phyloP scores from a whole-genome alignment of 2,888 invertebrate species.

The Apeira syringaria region DNA sequence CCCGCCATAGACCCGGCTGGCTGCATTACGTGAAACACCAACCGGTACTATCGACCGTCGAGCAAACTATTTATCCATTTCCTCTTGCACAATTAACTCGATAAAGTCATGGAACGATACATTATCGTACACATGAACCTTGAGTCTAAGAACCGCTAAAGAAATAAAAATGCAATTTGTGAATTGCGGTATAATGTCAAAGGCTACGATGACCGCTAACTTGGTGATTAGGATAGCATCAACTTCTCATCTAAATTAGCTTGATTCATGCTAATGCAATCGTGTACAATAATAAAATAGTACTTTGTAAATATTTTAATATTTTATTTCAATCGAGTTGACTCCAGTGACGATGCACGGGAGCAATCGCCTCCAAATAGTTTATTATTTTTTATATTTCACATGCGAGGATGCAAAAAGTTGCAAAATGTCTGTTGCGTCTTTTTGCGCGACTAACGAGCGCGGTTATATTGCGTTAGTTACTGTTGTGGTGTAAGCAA shows the following conservation, averaged over 20 bases:
- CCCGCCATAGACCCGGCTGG: constrained; percentile 58
- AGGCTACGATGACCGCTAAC: constrained; percentile 12
- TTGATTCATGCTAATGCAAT: constrained; percentile 7
- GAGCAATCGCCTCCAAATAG: constrained; percentile 52
- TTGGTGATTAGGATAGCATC: constrained; percentile 15
- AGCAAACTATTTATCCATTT: constrained; percentile 12
- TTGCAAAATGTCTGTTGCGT: constrained; percentile 30
- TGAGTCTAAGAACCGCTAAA: constrained; percentile 25
- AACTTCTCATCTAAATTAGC: constrained; percentile 18
- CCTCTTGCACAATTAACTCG: constrained; percentile 4
- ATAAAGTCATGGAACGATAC: neutral
- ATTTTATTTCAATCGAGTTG: constrained; percentile 11
- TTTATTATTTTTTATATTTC: constrained; percentile 47
- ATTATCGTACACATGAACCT: constrained; percentile 17
- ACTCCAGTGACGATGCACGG: constrained; percentile 29
- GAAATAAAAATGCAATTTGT: constrained; percentile 14
- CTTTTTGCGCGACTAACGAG: constrained; percentile 21
- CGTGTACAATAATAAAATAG: neutral
- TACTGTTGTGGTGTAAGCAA: constrained; percentile 3
- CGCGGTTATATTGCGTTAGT: constrained; percentile 10
- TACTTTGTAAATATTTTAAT: constrained; percentile 8
- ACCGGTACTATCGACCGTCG: constrained; percentile 13
- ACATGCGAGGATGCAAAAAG: constrained; percentile 38
- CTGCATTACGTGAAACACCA: constrained; percentile 24
- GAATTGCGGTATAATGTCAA: constrained; percentile 17